These are phyloP conservation scores for Micrastur ruficollis DNA, from an alignment of 2,797 vertebrate genomes.

Conservation along the genomic window DNA sequence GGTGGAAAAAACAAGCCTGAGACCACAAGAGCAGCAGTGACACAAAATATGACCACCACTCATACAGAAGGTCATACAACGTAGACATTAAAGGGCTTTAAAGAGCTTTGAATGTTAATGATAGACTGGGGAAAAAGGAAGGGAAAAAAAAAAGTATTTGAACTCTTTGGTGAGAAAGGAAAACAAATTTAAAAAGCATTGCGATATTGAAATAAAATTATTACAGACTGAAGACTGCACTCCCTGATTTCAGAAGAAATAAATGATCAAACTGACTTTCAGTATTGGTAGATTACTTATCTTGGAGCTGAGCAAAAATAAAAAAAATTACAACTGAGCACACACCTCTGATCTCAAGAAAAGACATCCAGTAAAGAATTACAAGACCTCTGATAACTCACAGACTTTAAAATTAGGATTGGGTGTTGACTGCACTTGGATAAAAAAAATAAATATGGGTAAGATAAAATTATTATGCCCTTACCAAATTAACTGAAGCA, in stretches of 20 bases:
- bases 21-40: neutral
- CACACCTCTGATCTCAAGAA: neutral
- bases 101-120: neutral
- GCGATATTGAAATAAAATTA: neutral
- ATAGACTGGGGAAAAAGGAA: neutral
- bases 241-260: neutral
- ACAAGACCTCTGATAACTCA: neutral
- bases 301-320: neutral
- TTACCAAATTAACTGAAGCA: neutral
- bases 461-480: neutral
- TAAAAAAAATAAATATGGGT: neutral
- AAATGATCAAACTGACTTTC: neutral
- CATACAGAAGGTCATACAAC: neutral
- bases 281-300: neutral
- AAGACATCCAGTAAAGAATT: neutral
- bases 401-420: neutral
- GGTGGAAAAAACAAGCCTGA: neutral
- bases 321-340: neutral
- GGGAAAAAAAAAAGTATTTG: neutral
- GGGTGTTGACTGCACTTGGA: neutral
- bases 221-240: neutral
- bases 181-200: neutral
- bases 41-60: neutral
- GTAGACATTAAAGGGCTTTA: neutral
- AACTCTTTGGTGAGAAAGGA: neutral